phyloP scores from a whole-genome alignment of 2,113 vertebrate genomes.

The Turnix velox region DNA sequence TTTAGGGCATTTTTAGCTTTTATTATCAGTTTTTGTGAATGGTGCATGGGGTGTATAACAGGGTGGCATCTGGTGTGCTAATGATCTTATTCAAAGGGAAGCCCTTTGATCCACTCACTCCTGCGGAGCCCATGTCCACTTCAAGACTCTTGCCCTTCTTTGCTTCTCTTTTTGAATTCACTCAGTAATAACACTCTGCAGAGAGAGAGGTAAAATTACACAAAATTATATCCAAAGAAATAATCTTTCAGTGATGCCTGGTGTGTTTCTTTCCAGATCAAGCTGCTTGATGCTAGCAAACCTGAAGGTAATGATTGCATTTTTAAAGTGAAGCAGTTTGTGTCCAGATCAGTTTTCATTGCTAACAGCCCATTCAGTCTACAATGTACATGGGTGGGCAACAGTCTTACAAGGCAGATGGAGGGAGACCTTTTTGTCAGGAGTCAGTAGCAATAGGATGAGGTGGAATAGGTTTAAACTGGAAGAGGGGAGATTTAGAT shows the following conservation, averaged over 20 bases:
- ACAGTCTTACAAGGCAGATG: too few relatives aligned
- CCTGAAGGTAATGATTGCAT: constrained; percentile 24
- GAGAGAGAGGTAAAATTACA: neutral
- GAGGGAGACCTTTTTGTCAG: too few relatives aligned
- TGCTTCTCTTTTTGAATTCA: neutral
- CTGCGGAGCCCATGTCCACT: neutral
- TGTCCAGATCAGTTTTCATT: neutral
- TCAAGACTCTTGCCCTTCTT: neutral
- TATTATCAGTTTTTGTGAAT: neutral
- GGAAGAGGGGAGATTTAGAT: too few relatives aligned
- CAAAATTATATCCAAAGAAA: neutral
- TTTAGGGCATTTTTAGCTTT: neutral
- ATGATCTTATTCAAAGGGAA: neutral
- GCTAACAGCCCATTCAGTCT: neutral
- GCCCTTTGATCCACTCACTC: neutral
- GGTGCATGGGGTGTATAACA: neutral
- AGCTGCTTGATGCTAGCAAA: constrained; percentile 52
- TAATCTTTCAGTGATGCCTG: neutral
- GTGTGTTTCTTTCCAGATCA: constrained; percentile 62
- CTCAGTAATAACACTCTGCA: neutral
- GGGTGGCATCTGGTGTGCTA: neutral
- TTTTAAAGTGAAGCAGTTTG: neutral
- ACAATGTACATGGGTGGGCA: too few relatives aligned
- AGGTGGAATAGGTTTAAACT: too few relatives aligned
- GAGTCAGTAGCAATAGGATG: too few relatives aligned